Conservation (phyloP, 2,113 vertebrate genomes). For the Ginglymostoma cirratum region DNA sequence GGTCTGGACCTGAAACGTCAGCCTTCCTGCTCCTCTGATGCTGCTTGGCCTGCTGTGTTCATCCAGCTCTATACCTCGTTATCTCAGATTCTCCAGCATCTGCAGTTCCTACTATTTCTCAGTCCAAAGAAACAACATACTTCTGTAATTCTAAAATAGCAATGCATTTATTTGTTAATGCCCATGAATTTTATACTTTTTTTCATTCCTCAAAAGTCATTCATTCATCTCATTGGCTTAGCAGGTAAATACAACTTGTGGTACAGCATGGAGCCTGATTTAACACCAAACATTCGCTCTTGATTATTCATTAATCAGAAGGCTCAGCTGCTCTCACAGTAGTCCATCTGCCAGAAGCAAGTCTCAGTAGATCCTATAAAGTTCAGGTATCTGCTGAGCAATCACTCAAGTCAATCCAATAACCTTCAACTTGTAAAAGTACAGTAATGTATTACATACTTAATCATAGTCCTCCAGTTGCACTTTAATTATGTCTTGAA, state of each 20-base stretch:
- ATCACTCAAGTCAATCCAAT: neutral
- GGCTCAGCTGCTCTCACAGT: neutral
- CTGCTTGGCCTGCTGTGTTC: no score
- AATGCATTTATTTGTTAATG: neutral
- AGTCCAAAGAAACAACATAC: neutral
- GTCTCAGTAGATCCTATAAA: neutral
- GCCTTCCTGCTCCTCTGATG: no score
- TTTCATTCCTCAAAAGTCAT: neutral
- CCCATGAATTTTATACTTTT: neutral
- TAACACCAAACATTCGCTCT: neutral
- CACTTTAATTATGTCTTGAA: neutral
- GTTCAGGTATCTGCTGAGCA: neutral
- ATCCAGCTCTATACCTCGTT: no score
- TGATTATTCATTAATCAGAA: neutral
- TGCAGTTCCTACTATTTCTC: no score
- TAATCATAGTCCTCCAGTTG: neutral
- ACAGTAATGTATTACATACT: neutral
- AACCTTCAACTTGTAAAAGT: neutral
- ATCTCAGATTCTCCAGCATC: no score
- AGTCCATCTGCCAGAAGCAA: neutral
- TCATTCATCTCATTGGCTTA: neutral
- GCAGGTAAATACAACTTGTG: neutral
- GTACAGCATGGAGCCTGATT: neutral
- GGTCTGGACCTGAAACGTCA: no score
- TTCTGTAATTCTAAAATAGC: neutral